These are phyloP conservation scores for Tricholauxania praeusta DNA, from an alignment of 2,888 invertebrate species.

Conservation along the genomic window DNA sequence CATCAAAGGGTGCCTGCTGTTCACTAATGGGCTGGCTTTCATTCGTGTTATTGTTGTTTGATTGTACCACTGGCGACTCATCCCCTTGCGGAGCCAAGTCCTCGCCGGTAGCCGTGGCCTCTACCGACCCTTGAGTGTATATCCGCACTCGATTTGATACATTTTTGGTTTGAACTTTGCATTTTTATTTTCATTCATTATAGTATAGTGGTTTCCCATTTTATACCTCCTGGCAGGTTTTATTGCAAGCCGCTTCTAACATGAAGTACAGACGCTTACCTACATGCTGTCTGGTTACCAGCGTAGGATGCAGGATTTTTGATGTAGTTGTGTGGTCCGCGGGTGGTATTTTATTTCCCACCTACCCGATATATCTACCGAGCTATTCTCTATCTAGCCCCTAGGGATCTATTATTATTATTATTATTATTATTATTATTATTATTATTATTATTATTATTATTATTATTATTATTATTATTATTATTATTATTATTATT, in stretches of 20 bases:
- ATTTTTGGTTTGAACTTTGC: not conserved
- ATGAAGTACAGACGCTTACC: not conserved
- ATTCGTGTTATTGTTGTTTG: not conserved
- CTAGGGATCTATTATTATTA: not conserved
- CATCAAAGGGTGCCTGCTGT: conserved; percentile 12
- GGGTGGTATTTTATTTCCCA: not conserved
- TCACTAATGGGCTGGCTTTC: conserved; percentile 1
- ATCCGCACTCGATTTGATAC: conserved; percentile 41
- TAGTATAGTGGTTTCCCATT: too few species aligned
- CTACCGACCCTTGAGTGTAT: conserved; percentile 43
- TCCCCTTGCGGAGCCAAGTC: conserved; percentile 38
- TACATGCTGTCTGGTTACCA: not conserved
- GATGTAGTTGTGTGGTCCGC: too few species aligned
- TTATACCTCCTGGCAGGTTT: too few species aligned
- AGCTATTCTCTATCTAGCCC: too few species aligned
- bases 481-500: too few species aligned
- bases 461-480: too few species aligned
- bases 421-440: conserved; percentile 3
- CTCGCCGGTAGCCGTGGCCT: conserved; percentile 42
- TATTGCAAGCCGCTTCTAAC: too few species aligned
- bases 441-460: conserved; percentile 3
- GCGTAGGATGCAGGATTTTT: not conserved
- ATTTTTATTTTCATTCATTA: too few species aligned
- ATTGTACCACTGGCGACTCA: conserved; percentile 41
- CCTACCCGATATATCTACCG: too few species aligned